These are phyloP conservation scores for Crossocerus cetratus DNA, from an alignment of 2,888 invertebrate genomes.

Conservation along the genomic window DNA sequence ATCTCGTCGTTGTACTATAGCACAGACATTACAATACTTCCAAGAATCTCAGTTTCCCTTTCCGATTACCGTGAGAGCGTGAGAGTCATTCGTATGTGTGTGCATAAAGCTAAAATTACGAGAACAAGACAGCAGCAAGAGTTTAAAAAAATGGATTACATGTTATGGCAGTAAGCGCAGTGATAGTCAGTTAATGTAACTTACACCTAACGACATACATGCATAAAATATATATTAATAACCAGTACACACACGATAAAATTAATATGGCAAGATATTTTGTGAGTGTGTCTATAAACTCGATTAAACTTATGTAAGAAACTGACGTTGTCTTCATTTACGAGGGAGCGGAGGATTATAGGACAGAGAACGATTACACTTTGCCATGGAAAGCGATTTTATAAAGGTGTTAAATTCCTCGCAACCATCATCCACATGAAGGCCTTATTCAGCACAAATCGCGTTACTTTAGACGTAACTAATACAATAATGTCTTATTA, in stretches of 20 bases:
- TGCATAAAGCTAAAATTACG: slow-evolving; percentile 34
- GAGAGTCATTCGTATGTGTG: slow-evolving; percentile 41
- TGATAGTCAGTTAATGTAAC: slow-evolving; percentile 69
- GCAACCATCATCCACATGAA: slow-evolving; percentile 51
- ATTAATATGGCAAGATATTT: slow-evolving; percentile 60
- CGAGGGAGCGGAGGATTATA: slow-evolving; percentile 25
- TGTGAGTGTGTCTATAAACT: slow-evolving; percentile 62
- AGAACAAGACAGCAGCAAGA: slow-evolving; percentile 34
- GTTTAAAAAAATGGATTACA: slow-evolving; percentile 55
- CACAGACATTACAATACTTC: slow-evolving; percentile 27
- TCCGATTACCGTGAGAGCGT: slow-evolving; percentile 16
- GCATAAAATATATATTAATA: slow-evolving; percentile 51
- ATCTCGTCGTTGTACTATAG: slow-evolving; percentile 3
- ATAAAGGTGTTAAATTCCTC: slow-evolving; percentile 53
- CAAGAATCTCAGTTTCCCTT: slow-evolving; percentile 24
- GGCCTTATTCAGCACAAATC: slow-evolving; percentile 52
- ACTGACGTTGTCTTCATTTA: slow-evolving; percentile 50
- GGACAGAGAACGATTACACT: slow-evolving; percentile 3
- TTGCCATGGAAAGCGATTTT: slow-evolving; percentile 37
- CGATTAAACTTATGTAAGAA: slow-evolving; percentile 56
- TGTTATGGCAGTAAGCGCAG: slow-evolving; percentile 71
- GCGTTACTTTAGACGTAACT: slow-evolving; percentile 41
- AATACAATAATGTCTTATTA: slow-evolving; percentile 42
- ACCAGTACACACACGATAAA: slow-evolving; percentile 49
- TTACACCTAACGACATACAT: slow-evolving; percentile 51